phyloP scores from a whole-genome alignment of 2,888 invertebrate genomes.

The Eupithecia dodoneata region DNA sequence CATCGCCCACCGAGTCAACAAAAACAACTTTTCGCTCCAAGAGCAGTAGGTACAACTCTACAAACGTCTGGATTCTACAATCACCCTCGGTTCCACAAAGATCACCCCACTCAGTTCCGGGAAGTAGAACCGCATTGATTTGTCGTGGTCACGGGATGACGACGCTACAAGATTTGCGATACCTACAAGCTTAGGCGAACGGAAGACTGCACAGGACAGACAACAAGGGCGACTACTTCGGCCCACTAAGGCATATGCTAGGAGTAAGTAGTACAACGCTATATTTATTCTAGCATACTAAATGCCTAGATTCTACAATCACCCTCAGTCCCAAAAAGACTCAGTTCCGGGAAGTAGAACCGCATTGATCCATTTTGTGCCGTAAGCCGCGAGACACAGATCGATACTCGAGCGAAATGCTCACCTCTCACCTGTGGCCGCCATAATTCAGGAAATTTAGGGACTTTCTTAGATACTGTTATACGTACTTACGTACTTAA shows the following conservation, averaged over 20 bases:
- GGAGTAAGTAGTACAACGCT: no score
- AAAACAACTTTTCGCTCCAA: no score
- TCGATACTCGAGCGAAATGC: slow-evolving; percentile 78
- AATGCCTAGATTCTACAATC: neutral
- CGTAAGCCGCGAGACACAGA: slow-evolving; percentile 67
- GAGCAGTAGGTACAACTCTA: no score
- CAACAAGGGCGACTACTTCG: no score
- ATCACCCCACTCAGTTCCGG: slow-evolving; percentile 47
- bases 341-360: slow-evolving; percentile 58
- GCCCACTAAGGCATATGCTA: no score
- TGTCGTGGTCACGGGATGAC: neutral
- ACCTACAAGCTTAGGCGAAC: no score
- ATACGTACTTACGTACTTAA: no score
- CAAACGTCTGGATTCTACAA: neutral
- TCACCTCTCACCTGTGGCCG: slow-evolving; percentile 50
- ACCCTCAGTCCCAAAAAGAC: neutral
- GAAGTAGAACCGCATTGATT: slow-evolving; percentile 66
- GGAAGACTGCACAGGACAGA: no score
- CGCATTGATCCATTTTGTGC: slow-evolving; percentile 69
- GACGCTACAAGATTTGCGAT: no score
- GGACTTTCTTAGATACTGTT: neutral
- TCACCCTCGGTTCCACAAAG: neutral
- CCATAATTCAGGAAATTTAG: neutral
- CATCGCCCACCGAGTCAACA: no score
- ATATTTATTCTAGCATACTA: no score